Evolutionary conservation across 1,140 invertebrate species (phyloP).

Genomic region (Magallana angulata): DNA sequence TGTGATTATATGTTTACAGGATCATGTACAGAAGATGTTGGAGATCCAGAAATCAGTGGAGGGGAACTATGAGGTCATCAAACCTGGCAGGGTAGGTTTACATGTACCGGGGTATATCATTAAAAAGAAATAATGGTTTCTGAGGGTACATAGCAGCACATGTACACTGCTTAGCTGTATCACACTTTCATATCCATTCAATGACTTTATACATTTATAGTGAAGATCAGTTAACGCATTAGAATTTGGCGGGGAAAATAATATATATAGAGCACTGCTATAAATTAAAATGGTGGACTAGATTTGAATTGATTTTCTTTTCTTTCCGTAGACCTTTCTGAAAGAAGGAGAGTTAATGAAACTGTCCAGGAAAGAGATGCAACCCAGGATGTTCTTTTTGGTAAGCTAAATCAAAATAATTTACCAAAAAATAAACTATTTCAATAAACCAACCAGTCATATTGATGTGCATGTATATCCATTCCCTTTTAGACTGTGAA

Average conservation of each 20-base stretch:
- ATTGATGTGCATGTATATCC: too few relatives aligned
- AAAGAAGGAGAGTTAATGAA: constrained; percentile 87
- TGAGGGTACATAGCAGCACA: too few relatives aligned
- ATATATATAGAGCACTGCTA: too few relatives aligned
- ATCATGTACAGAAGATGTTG: constrained; percentile 82
- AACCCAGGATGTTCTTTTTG: constrained; percentile 86
- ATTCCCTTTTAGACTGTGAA: too few relatives aligned
- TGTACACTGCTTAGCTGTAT: too few relatives aligned
- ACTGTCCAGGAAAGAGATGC: constrained; percentile 85
- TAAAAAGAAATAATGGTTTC: too few relatives aligned
- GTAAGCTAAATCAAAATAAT: constrained; percentile 78
- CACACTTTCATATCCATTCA: too few relatives aligned
- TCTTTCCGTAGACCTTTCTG: constrained; percentile 82
- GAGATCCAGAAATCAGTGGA: constrained; percentile 82
- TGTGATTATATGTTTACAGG: constrained; percentile 76
- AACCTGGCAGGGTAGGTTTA: constrained; percentile 82
- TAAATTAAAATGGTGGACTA: background rate
- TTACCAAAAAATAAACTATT: background rate
- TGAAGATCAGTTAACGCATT: too few relatives aligned
- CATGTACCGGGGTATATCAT: too few relatives aligned
- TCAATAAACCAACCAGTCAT: too few relatives aligned
- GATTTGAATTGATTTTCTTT: background rate
- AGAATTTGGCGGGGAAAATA: too few relatives aligned
- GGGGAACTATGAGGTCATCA: constrained; percentile 84
- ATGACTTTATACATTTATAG: too few relatives aligned